phyloP scores from a whole-genome alignment of 2,113 vertebrate genomes.

The Nymphicus hollandicus region DNA sequence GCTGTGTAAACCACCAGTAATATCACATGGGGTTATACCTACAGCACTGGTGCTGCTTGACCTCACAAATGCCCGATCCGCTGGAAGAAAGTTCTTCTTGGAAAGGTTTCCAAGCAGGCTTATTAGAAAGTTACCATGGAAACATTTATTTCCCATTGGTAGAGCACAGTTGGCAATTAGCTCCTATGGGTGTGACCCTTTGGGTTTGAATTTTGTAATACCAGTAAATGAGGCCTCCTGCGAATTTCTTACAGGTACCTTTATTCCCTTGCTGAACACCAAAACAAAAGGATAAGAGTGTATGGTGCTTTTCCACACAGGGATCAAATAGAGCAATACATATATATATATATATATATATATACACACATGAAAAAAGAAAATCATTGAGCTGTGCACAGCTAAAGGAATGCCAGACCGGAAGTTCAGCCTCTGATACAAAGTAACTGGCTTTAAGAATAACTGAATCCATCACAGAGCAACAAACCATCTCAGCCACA shows the following conservation, averaged over 20 bases:
- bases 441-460: background rate
- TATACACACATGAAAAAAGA: background rate
- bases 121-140: background rate
- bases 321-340: background rate
- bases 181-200: background rate
- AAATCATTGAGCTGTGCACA: background rate
- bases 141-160: background rate
- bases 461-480: background rate
- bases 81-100: background rate
- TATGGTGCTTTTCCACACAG: background rate
- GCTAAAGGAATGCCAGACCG: background rate
- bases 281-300: background rate
- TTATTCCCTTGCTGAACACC: background rate
- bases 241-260: background rate
- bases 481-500: background rate
- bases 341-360: background rate
- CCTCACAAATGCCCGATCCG: background rate
- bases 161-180: background rate
- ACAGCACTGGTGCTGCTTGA: background rate
- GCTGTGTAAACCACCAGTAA: background rate
- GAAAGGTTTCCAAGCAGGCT: background rate
- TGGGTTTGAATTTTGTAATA: background rate
- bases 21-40: background rate
- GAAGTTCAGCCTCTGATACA: background rate
- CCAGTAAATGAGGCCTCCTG: conserved; percentile 25